Base-by-base conservation (phyloP, 2,888 invertebrate genomes). In the Listrodromus nycthemerus region DNA sequence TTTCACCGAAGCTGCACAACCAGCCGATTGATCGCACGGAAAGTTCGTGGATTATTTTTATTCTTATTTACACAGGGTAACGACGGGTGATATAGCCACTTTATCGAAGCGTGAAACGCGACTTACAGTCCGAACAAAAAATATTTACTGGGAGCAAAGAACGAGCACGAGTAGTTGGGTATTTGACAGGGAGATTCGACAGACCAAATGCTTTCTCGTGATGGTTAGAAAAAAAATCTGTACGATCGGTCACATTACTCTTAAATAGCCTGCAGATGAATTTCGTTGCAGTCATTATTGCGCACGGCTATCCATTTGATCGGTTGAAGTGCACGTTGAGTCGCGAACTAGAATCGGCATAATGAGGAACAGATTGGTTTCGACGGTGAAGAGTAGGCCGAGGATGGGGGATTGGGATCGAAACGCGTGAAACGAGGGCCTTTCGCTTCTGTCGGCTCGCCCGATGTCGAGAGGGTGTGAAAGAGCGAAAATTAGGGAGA, bases 311-410 rank as follows among this genome's bases (percentile, higher is more conserved):
- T 55, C 16, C 2, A 5, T n/a, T 3, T 7, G 4, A 10, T 3
- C 2, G 21, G 24, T 3, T 16, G 41, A 16, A 41, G 76, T 24
- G 50, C 58, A 58, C 61, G 66, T 74, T 73, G 33, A 58, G 30
- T 67, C 55, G 67, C 61, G 83, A 74, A 74, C 82, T 78, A 80
- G 85, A 86, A 86, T 87, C 82, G 86, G 85, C 86, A n/a, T 88
- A 90, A 91, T 86, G 88, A 88, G 86, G 86, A 88, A 88, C 86
- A 88, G 90, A 90, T 90, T 90, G 87, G 86, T 84, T 87, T 80
- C 70, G 75, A 58, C 37, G 82, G 61, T 48, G 78, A 50, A 58
- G 77, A 55, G 55, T 24, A 55, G 50, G 74, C 41, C 61, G 45
- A 66, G 33, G 45, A 75, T 66, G 52, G 50, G 61, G 10, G 24